These are phyloP conservation scores for Apodemia zela DNA, from an alignment of 2,888 invertebrate species.

Conservation along the genomic window DNA sequence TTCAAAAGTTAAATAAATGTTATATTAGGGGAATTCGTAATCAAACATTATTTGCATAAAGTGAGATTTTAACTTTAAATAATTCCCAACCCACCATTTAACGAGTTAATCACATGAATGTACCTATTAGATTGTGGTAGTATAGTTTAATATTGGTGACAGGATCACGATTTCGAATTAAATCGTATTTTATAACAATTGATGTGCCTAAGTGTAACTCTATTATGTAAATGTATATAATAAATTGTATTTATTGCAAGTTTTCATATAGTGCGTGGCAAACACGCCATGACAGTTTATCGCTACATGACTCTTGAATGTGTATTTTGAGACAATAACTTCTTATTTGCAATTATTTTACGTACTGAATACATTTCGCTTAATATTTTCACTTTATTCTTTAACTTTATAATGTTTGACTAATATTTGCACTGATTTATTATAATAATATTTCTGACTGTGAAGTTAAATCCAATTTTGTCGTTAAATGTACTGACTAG, in stretches of 20 bases:
- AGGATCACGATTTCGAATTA: constrained; percentile 71
- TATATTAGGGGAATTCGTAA: constrained; percentile 52
- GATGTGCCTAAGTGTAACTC: constrained; percentile 81
- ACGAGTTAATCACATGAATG: constrained; percentile 52
- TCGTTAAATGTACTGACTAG: constrained; percentile 45
- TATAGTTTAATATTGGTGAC: constrained; percentile 57
- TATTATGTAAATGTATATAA: constrained; percentile 68
- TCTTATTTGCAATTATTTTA: constrained; percentile 37
- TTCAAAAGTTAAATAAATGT: constrained; percentile 59
- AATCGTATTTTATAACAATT: constrained; percentile 79
- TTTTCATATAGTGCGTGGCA: constrained; percentile 42
- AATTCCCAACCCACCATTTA: constrained; percentile 41
- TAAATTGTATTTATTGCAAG: constrained; percentile 52
- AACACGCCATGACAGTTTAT: constrained; percentile 34
- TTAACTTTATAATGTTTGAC: constrained; percentile 1
- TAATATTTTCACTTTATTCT: constrained; percentile 19
- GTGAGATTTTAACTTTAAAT: constrained; percentile 37
- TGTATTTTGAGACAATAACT: constrained; percentile 61
- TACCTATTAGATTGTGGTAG: constrained; percentile 62
- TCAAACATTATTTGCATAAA: constrained; percentile 34
- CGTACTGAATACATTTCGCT: constrained; percentile 17
- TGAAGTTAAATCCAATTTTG: constrained; percentile 17
- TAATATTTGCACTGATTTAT: constrained; percentile 20
- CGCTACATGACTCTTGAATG: constrained; percentile 40
- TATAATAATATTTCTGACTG: constrained; percentile 26